phyloP scores from a whole-genome alignment of 1,140 invertebrate genomes.

The Hyphantria cunea region DNA sequence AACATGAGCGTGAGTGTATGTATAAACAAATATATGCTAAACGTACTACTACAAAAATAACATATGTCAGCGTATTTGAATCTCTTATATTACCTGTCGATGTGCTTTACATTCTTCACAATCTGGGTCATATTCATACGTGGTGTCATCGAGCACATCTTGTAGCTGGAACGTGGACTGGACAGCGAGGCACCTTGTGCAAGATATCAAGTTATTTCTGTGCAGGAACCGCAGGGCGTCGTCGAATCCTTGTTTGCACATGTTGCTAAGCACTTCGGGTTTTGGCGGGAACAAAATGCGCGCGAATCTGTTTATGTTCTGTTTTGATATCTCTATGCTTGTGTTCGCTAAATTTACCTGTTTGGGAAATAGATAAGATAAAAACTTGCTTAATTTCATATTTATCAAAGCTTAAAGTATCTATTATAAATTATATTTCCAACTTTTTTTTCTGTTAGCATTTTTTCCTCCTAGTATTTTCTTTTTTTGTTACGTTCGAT shows the following conservation, averaged over 20 bases:
- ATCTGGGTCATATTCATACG: constrained; percentile 89
- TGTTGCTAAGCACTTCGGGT: constrained; percentile 95
- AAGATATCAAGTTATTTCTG: constrained; percentile 94
- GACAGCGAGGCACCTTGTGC: constrained; percentile 91
- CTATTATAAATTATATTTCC: too few relatives aligned
- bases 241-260: constrained; percentile 99
- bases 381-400: background rate
- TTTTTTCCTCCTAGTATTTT: too few relatives aligned
- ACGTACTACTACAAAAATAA: too few relatives aligned
- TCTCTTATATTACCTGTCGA: constrained; percentile 84
- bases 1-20: too few relatives aligned
- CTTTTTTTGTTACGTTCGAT: too few relatives aligned
- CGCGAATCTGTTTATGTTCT: constrained; percentile 96
- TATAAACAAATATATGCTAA: too few relatives aligned
- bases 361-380: background rate
- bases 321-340: constrained; percentile 95
- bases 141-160: constrained; percentile 86
- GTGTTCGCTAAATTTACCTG: constrained; percentile 96
- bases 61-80: too few relatives aligned
- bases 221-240: constrained; percentile 97
- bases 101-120: constrained; percentile 92
- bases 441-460: too few relatives aligned
- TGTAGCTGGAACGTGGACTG: constrained; percentile 91
- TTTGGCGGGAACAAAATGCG: constrained; percentile 97
- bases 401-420: too few relatives aligned